phyloP scores from a whole-genome alignment of 2,797 vertebrate species.

The Crenuchus spilurus region DNA sequence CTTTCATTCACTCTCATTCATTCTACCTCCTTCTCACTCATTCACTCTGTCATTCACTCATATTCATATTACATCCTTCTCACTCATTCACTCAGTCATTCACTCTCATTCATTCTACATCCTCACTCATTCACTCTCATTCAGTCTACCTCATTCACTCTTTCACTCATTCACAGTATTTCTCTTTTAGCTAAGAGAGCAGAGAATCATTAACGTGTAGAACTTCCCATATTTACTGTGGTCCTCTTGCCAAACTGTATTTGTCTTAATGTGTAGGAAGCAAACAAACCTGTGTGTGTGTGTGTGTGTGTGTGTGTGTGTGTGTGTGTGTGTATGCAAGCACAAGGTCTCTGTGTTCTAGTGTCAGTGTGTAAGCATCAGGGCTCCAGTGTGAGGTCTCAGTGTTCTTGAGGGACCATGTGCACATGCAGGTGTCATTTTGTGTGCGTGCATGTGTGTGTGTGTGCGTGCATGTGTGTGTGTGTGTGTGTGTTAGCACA shows the following conservation, averaged over 20 bases:
- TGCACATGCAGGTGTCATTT: background rate
- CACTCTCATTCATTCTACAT: background rate
- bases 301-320: background rate
- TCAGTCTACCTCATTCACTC: background rate
- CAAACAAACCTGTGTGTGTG: slow-evolving; percentile 7
- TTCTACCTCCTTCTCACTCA: background rate
- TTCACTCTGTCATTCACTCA: background rate
- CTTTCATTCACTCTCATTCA: slow-evolving; percentile 1
- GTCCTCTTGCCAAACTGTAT: slow-evolving; percentile 6
- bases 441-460: background rate
- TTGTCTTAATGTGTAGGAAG: slow-evolving; percentile 12
- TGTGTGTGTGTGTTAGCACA: too few relatives aligned
- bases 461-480: background rate
- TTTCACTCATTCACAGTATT: background rate
- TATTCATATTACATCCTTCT: background rate
- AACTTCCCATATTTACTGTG: slow-evolving; percentile 21
- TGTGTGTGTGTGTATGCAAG: background rate
- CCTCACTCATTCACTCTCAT: background rate
- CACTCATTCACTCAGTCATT: background rate
- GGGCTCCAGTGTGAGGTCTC: too few relatives aligned
- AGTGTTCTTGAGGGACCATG: background rate
- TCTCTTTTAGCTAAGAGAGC: background rate
- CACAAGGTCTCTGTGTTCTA: background rate
- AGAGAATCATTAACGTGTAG: slow-evolving; percentile 37
- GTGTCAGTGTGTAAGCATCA: background rate